A percentile compares a stretch with the other conserved stretches of the same genome.
These are phyloP conservation scores for Atherinosoma microstoma DNA, from an alignment of 2,797 vertebrate genomes.

Conservation along the genomic window DNA sequence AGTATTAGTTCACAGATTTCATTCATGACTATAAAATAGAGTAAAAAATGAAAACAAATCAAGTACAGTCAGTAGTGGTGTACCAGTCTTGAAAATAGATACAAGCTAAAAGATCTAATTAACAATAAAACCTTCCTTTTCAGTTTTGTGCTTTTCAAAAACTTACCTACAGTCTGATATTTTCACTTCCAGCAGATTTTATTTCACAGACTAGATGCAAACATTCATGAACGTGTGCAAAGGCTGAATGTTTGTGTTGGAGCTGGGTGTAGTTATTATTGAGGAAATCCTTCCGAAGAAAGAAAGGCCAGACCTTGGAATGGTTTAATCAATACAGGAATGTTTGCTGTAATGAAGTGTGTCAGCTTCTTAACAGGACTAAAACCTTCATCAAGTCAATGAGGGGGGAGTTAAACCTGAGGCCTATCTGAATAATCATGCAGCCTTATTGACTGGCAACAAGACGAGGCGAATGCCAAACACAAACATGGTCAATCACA, in stretches of 20 bases:
- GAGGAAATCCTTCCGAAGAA: constrained; percentile 79
- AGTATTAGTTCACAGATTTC: no score
- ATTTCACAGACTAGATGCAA: not conserved
- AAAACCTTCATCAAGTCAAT: constrained; percentile 88
- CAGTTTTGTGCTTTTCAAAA: not conserved
- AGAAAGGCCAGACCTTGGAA: constrained; percentile 87
- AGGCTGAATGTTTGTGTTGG: constrained; percentile 25
- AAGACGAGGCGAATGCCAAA: constrained; percentile 61
- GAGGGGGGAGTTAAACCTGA: constrained; percentile 77
- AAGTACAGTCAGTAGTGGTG: no score
- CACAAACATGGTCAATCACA: constrained; percentile 44
- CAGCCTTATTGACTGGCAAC: constrained; percentile 74
- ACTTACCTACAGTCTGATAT: not conserved
- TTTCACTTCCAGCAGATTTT: not conserved
- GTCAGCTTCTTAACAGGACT: constrained; percentile 93
- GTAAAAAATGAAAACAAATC: no score
- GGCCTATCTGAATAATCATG: constrained; percentile 84
- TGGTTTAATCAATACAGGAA: constrained; percentile 94
- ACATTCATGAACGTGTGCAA: not conserved
- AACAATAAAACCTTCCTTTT: no score
- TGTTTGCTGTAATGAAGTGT: constrained; percentile 92
- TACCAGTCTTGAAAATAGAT: no score
- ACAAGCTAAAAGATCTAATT: no score
- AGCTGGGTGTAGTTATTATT: constrained; percentile 67
- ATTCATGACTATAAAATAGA: no score